A percentile compares a stretch with the other conserved stretches of the same genome.
phyloP scores from a whole-genome alignment of 2,888 invertebrate species.

The Drosophila imparisetae region DNA sequence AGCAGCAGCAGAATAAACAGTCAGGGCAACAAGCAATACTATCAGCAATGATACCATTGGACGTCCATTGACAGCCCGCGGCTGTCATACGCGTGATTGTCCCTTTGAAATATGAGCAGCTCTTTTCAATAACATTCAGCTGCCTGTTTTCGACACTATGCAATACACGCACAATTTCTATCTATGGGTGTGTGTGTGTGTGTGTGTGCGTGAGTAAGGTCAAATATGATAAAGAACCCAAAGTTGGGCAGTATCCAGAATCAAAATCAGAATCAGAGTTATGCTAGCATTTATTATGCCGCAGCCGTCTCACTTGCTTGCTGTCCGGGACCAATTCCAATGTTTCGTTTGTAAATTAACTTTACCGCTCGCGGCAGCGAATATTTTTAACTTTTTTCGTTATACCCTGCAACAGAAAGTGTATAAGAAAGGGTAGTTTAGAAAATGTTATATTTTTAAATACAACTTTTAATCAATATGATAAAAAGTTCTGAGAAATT shows the following conservation, averaged over 20 bases:
- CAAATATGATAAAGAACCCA: constrained; percentile 63
- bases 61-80: constrained; percentile 73
- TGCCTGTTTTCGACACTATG: constrained; percentile 66
- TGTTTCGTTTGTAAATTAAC: constrained; percentile 79
- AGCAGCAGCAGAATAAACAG: constrained; percentile 9
- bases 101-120: constrained; percentile 78
- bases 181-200: constrained; percentile 4
- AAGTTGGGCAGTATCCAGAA: constrained; percentile 39
- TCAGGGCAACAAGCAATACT: constrained; percentile 27
- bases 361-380: constrained; percentile 69
- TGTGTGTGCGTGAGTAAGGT: constrained; percentile 44
- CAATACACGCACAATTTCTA: constrained; percentile 62
- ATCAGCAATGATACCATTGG: constrained; percentile 55
- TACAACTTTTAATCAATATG: neutral
- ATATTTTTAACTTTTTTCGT: constrained; percentile 53
- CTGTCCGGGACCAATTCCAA: constrained; percentile 66
- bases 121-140: constrained; percentile 74
- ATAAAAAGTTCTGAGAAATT: neutral
- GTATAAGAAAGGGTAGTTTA: neutral
- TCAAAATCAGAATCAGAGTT: constrained; percentile 53
- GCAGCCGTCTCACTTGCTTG: constrained; percentile 58
- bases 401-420: constrained; percentile 30
- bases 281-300: constrained; percentile 74
- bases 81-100: constrained; percentile 78
- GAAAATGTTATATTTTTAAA: neutral